Base-by-base conservation (phyloP, 1,140 invertebrate genomes). In the Drosophila repleta region DNA sequence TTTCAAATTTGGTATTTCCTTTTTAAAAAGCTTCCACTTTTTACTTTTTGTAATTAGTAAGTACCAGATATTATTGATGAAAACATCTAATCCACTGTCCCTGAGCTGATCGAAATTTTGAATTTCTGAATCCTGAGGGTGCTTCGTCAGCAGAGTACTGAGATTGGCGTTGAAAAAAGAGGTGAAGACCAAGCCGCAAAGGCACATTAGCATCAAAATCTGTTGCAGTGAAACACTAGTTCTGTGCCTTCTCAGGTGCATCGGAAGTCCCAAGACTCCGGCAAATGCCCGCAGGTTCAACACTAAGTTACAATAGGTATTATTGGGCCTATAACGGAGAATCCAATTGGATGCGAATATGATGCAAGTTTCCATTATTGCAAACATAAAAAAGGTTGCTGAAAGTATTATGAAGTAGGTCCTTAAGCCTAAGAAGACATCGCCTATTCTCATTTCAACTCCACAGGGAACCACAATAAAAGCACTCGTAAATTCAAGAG, bases 381-480 rank as follows among this genome's bases (percentile, higher is more conserved):
- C 63, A 5, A 79, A 79, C 0, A 39, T n/a, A 0, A 29, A n/a
- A 8, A 79, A 79, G 0, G 51, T 48, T 0, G 13, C 29, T 1
- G 72, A 1, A 7, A 72, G 37, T 13, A 55, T 56, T 2, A 17
- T n/a, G 1, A 52, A 18, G 39, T 62, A 53, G 1, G 21, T 65
- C 4, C 11, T 62, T 0, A 52, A 1, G 0, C 35, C 24, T 7
- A 11, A 48, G 11, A 58, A 51, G 0, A 62, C 29, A 24, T 65
- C 46, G 6, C 18, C n/a, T 1, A 65, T 13, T 10, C 18, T 18
- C 5, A 53, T 24, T 3, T 58, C 8, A 0, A 3, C 11, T 0
- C 29, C n/a, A 13, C 78, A 79, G 0, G 78, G 78, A 0, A 76
- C 58, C 10, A 80, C 7, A 20, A 81, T n/a, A 7, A 49, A 55